Conservation (phyloP, 2,888 invertebrate species). For the Parelbella ahira region DNA sequence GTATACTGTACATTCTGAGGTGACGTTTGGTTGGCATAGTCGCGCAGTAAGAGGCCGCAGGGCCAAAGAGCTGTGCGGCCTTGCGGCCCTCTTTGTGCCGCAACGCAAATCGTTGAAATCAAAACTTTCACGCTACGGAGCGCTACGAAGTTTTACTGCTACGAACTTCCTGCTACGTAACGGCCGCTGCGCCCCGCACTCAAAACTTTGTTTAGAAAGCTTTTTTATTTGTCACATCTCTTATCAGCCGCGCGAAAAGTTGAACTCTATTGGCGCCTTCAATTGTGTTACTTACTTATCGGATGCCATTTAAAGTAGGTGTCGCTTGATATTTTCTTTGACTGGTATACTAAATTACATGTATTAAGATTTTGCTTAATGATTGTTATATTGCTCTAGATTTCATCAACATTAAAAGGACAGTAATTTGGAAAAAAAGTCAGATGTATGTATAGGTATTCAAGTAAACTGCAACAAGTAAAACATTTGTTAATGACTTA, state of each 20-base stretch:
- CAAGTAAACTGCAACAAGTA: too few relatives aligned
- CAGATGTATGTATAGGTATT: too few relatives aligned
- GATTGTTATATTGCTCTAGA: too few relatives aligned
- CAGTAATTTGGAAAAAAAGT: too few relatives aligned
- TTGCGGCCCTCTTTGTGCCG: slow-evolving; percentile 72
- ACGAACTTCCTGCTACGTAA: slow-evolving; percentile 79
- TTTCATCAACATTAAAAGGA: too few relatives aligned
- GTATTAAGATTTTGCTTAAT: too few relatives aligned
- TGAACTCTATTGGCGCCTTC: slow-evolving; percentile 36
- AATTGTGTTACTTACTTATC: slow-evolving; percentile 12
- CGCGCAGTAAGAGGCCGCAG: slow-evolving; percentile 46
- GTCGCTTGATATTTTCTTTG: neutral
- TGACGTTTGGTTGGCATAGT: neutral
- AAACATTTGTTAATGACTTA: slow-evolving; percentile 11
- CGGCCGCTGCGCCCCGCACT: slow-evolving; percentile 71
- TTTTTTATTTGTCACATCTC: slow-evolving; percentile 78
- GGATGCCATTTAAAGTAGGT: neutral
- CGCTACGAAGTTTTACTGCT: slow-evolving; percentile 80
- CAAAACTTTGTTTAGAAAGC: slow-evolving; percentile 77
- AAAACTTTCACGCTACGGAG: slow-evolving; percentile 81
- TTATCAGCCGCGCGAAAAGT: slow-evolving; percentile 68
- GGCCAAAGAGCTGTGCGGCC: slow-evolving; percentile 66
- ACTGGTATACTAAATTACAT: neutral
- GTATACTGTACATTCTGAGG: slow-evolving; percentile 28
- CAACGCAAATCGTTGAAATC: slow-evolving; percentile 81